phyloP scores from a whole-genome alignment of 1,140 invertebrate species.

The Neodiprion lecontei region DNA sequence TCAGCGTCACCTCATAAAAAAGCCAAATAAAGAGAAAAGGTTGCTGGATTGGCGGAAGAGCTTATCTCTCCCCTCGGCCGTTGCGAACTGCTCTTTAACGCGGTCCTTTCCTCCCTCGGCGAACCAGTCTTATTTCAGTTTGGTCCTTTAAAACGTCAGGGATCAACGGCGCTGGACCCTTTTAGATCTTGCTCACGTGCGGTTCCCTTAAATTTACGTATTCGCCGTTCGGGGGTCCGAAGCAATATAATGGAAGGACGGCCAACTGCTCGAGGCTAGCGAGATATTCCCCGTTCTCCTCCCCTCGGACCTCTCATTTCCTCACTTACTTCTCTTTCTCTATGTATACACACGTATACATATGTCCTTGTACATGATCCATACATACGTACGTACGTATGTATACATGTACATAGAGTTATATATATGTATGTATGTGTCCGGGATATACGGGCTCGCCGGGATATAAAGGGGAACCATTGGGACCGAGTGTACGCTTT shows the following conservation, averaged over 20 bases:
- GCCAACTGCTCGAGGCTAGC: too few relatives aligned
- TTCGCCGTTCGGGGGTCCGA: background rate
- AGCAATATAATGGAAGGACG: background rate
- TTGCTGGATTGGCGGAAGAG: background rate
- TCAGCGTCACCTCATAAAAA: constrained; percentile 1
- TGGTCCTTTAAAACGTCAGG: background rate
- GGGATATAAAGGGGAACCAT: too few relatives aligned
- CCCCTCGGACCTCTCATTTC: too few relatives aligned
- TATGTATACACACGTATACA: too few relatives aligned
- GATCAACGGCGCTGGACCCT: background rate
- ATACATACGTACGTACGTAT: too few relatives aligned
- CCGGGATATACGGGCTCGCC: too few relatives aligned
- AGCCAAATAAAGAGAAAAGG: constrained; percentile 5
- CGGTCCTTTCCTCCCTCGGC: background rate
- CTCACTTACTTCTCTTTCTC: too few relatives aligned
- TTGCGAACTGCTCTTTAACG: background rate
- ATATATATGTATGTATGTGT: too few relatives aligned
- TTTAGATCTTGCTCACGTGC: background rate
- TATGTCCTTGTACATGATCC: too few relatives aligned
- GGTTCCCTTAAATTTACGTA: background rate
- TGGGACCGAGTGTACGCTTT: too few relatives aligned
- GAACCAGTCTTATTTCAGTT: background rate
- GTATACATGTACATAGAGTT: too few relatives aligned
- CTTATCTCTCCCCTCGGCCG: background rate
- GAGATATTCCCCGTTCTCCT: too few relatives aligned